Base-by-base conservation (phyloP, 2,888 invertebrate genomes). In the Stratiomys singularior region DNA sequence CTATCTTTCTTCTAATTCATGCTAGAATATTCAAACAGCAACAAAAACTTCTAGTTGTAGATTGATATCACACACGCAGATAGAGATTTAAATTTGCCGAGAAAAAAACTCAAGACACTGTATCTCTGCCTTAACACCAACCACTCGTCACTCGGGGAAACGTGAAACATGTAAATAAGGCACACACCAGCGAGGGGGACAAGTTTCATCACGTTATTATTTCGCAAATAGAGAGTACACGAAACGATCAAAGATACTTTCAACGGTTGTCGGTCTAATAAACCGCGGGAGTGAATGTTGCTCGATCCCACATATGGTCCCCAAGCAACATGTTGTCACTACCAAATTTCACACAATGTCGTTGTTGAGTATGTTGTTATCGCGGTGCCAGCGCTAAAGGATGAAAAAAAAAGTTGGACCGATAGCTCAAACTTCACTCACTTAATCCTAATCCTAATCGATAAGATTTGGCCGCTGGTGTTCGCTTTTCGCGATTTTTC, bases 401-500 rank as follows among this genome's bases (percentile, higher is more conserved):
- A n/a, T 15, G 52, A 13, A 52, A 15, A 37, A 37, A 3, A 37
- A 3, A 37, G 9, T 37, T 37, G 37, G 9, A 9, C 37, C 37
- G 9, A 37, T 37, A 37, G 37, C 37, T 37, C 37, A 5, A 37
- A 37, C 37, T 37, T 9, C 9, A 37, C 9, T 37, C 37, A 37
- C 37, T n/a, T n/a, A n/a, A n/a, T 18, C 11, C 60, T 25, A 63
- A 13, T 63, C 15, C 21, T 5, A 66, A 66, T 66, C 66, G 37
- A 66, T 66, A 66, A 66, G 66, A 69, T 69, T 47, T n/a, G 11
- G 46, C 15, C 69, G 69, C 23, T 9, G 3, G 37, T 37, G 37
- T 37, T 37, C 9, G 5, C 9, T 37, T 37, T 37, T 9, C 5
- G 37, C 37, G 9, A 37, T 37, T 5, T 37, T 37, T 37, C 9